Evolutionary conservation across 2,797 vertebrate species (phyloP).

Genomic region (Corythornis leucogaster): DNA sequence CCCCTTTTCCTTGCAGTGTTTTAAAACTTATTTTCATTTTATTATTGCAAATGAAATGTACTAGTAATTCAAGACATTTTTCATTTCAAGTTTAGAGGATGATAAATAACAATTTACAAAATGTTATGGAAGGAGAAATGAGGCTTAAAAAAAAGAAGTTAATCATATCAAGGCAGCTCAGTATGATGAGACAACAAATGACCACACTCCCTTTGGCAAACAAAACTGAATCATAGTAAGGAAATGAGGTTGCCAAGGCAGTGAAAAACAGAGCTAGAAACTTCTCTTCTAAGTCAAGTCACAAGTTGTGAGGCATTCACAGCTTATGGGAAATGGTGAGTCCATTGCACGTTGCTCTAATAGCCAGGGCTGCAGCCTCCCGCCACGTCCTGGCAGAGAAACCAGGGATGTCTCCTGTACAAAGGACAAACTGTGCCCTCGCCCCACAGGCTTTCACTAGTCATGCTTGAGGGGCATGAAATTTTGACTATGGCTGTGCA

Average conservation of each 20-base stretch:
- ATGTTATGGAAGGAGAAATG: slow-evolving; percentile 44
- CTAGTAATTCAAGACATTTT: not conserved
- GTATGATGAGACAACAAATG: slow-evolving; percentile 51
- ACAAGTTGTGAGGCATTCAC: slow-evolving; percentile 8
- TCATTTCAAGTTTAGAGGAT: slow-evolving; percentile 15
- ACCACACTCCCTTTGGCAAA: slow-evolving; percentile 43
- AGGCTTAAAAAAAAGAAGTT: slow-evolving; percentile 53
- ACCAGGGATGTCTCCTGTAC: not conserved
- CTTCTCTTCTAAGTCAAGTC: slow-evolving; percentile 26
- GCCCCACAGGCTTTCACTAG: not conserved
- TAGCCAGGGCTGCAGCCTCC: not conserved
- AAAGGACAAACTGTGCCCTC: slow-evolving; percentile 2
- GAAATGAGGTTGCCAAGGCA: slow-evolving; percentile 65
- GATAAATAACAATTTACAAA: slow-evolving; percentile 36
- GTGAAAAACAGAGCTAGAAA: slow-evolving; percentile 50
- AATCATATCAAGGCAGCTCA: slow-evolving; percentile 58
- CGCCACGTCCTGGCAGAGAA: not conserved
- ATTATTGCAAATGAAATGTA: not conserved
- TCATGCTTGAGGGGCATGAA: not conserved
- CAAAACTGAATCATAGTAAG: slow-evolving; percentile 57
- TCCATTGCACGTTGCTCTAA: not conserved
- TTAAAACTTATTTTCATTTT: not conserved
- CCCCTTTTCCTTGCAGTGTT: not conserved
- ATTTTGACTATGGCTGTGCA: not conserved
- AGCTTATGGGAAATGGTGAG: slow-evolving; percentile 23